phyloP scores from a whole-genome alignment of 2,888 invertebrate species.

The Diaphora mendica region DNA sequence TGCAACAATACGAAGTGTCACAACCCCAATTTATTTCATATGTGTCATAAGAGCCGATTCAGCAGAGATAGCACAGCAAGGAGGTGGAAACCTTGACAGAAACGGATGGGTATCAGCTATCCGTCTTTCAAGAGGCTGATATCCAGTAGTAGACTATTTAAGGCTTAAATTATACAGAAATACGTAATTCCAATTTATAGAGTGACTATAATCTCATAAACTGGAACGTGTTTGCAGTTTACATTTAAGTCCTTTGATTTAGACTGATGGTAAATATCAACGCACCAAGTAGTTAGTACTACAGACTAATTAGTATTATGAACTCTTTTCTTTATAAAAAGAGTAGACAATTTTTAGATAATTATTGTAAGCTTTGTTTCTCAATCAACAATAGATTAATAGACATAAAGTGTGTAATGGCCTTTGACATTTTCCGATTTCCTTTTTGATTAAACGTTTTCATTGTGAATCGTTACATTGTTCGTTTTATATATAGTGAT shows the following conservation, averaged over 20 bases:
- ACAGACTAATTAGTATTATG: background rate
- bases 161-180: too few relatives aligned
- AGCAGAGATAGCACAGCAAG: too few relatives aligned
- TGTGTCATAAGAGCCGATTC: too few relatives aligned
- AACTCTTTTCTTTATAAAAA: constrained; percentile 21
- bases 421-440: constrained; percentile 46
- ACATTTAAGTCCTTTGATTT: background rate
- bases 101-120: too few relatives aligned
- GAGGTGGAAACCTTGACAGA: too few relatives aligned
- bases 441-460: constrained; percentile 55
- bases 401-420: constrained; percentile 27
- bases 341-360: constrained; percentile 32
- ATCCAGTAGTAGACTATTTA: too few relatives aligned
- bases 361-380: constrained; percentile 26
- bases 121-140: too few relatives aligned
- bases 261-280: too few relatives aligned
- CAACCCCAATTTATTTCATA: too few relatives aligned
- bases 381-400: constrained; percentile 28
- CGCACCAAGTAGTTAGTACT: background rate
- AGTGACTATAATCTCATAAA: background rate
- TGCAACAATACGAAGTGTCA: too few relatives aligned
- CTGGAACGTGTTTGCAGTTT: too few relatives aligned
- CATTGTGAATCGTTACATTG: constrained; percentile 55
- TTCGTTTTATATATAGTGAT: constrained; percentile 65
- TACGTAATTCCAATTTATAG: background rate